Conservation (phyloP, 2,113 vertebrate genomes). For the Mus pahari region DNA sequence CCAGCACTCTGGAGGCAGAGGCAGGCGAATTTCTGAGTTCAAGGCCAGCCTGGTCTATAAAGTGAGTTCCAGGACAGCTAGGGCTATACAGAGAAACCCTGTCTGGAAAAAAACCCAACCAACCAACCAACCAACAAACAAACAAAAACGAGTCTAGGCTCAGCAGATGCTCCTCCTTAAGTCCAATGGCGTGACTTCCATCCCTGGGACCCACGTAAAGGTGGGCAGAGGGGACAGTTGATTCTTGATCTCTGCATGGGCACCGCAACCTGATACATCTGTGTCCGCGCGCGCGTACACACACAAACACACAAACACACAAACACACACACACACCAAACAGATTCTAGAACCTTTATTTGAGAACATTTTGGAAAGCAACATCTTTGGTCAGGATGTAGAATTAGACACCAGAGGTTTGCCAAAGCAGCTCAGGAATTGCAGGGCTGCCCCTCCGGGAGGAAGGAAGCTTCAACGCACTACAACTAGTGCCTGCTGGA, state of each 20-base stretch:
- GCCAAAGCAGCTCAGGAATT: not conserved
- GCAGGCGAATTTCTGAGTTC: no score
- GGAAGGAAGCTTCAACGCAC: fast-evolving
- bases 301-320: no score
- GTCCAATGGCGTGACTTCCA: not conserved
- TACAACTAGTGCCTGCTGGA: fast-evolving
- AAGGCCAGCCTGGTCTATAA: no score
- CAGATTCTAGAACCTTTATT: not conserved
- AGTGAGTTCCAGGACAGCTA: no score
- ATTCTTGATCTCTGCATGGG: no score
- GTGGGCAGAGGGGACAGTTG: no score
- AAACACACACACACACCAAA: not conserved
- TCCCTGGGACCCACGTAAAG: not conserved
- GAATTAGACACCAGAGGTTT: not conserved
- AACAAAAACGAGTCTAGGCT: not conserved
- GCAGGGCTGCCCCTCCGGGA: fast-evolving
- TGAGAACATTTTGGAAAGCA: slow-evolving; percentile 4
- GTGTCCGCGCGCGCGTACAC: not conserved
- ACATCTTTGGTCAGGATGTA: not conserved
- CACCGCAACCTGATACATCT: not conserved
- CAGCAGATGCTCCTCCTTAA: not conserved
- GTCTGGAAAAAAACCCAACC: no score
- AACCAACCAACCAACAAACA: no score
- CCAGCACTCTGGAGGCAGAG: no score
- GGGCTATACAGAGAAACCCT: no score